phyloP scores from a whole-genome alignment of 1,140 invertebrate species.

The Drosophila tsacasi region DNA sequence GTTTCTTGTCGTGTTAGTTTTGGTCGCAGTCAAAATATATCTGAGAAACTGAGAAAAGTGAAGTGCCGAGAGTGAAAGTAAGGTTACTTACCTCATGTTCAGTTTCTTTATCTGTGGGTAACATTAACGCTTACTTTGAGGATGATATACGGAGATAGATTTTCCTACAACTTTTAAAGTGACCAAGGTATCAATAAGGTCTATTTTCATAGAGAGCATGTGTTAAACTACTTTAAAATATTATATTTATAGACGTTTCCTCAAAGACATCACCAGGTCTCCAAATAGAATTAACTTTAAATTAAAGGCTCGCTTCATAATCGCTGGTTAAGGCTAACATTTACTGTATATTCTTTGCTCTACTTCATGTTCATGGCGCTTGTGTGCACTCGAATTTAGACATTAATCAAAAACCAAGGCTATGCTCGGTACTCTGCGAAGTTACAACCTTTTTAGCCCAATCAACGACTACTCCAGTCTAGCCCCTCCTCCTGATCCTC shows the following conservation, averaged over 20 bases:
- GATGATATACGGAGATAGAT: neutral
- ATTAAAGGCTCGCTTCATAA: neutral
- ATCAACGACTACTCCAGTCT: conserved; percentile 9
- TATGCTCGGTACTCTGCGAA: neutral
- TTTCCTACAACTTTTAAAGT: too few relatives aligned
- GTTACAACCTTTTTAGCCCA: conserved; percentile 15
- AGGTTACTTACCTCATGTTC: neutral
- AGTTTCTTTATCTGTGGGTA: neutral
- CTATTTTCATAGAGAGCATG: neutral
- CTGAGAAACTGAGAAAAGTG: conserved; percentile 54
- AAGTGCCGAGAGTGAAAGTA: conserved; percentile 5
- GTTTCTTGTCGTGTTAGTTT: conserved; percentile 38
- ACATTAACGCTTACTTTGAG: neutral
- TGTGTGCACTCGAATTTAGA: conserved; percentile 13
- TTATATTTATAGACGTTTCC: too few relatives aligned
- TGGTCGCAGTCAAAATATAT: conserved; percentile 57
- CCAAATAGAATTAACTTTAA: neutral
- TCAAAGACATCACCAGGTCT: too few relatives aligned
- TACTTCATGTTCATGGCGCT: neutral
- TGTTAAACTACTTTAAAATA: too few relatives aligned
- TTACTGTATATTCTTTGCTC: neutral
- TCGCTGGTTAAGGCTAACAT: neutral
- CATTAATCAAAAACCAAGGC: conserved; percentile 20
- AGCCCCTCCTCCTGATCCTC: neutral
- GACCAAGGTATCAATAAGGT: too few relatives aligned